Evolutionary conservation across 2,888 invertebrate species (phyloP), one percentile per base, ranked within the genome.

Genomic region (Augiades crinisus): DNA sequence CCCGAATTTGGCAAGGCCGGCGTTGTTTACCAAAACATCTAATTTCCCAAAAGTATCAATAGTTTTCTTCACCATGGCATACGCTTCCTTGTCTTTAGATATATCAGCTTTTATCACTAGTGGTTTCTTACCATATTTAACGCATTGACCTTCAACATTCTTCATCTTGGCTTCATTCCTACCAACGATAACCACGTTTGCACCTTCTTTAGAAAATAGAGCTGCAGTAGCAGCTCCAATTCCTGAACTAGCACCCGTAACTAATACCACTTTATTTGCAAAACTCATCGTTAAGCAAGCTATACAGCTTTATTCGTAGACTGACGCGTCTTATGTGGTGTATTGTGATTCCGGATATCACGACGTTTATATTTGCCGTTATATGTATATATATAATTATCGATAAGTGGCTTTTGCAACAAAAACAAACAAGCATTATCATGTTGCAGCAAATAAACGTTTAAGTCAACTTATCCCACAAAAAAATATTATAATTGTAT

Each of bases 161-260:
- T 61, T 55, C n/a, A 76, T 59, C 43, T 66, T 75, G 1, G 30
- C 34, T 38, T 65, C 62, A 47, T 71, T 75, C 22, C 72, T 59
- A 2, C 64, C 74, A 1, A 75, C 68, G n/a, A 75, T 61, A 2
- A 52, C 63, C 0, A 78, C 65, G 1, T 59, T 37, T 0, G 77
- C 76, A 0, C 68, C 66, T 58, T 72, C 68, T 47, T 65, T 68
- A 4, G 69, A 63, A 22, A 78, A 75, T 12, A 49, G 13, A 0
- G 61, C 47, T 0, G 78, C 75, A 1, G 69, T 60, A 0, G 64
- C 63, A 1, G 74, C 78, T 1, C 78, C 78, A 8, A 79, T 78
- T 5, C 78, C 77, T 0, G 74, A 66, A 37, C 75, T 74, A 2
- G 67, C 64, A 0, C 78, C 75, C 0, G 74, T 77, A 0, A 78